phyloP scores from a whole-genome alignment of 1,140 invertebrate genomes.

The Schlechtendalia chinensis region DNA sequence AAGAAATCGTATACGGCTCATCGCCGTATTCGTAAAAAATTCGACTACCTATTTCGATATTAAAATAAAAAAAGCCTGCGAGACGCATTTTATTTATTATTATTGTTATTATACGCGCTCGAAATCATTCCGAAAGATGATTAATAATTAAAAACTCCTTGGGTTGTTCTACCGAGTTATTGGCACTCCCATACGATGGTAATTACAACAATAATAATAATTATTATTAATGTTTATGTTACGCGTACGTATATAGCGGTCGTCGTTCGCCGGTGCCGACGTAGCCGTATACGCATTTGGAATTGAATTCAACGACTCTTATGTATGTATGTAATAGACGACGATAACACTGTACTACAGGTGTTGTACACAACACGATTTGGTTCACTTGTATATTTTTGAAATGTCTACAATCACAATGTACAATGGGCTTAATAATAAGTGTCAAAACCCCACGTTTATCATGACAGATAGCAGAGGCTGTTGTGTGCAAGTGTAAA shows the following conservation, averaged over 20 bases:
- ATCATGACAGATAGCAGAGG: slow-evolving; percentile 7
- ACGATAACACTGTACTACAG: background rate
- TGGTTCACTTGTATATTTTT: background rate
- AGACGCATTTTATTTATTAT: too few relatives aligned
- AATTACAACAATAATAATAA: slow-evolving; percentile 1
- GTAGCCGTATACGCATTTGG: background rate
- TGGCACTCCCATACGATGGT: background rate
- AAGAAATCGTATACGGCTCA: too few relatives aligned
- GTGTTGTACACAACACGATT: slow-evolving; percentile 13
- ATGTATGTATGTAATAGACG: background rate
- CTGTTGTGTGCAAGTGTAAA: background rate
- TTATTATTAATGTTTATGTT: background rate
- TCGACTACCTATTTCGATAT: too few relatives aligned
- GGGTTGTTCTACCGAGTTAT: background rate
- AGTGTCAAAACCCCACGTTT: slow-evolving; percentile 6
- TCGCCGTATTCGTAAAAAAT: too few relatives aligned
- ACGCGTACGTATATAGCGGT: background rate
- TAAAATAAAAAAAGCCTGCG: too few relatives aligned
- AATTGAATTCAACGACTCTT: slow-evolving; percentile 5
- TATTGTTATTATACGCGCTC: background rate
- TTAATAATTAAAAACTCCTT: slow-evolving; percentile 17
- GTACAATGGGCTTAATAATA: slow-evolving; percentile 14
- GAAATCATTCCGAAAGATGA: slow-evolving; percentile 8
- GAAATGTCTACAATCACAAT: slow-evolving; percentile 12
- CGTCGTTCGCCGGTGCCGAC: background rate